Conservation (phyloP, 2,113 vertebrate genomes). For the Rhea americana region DNA sequence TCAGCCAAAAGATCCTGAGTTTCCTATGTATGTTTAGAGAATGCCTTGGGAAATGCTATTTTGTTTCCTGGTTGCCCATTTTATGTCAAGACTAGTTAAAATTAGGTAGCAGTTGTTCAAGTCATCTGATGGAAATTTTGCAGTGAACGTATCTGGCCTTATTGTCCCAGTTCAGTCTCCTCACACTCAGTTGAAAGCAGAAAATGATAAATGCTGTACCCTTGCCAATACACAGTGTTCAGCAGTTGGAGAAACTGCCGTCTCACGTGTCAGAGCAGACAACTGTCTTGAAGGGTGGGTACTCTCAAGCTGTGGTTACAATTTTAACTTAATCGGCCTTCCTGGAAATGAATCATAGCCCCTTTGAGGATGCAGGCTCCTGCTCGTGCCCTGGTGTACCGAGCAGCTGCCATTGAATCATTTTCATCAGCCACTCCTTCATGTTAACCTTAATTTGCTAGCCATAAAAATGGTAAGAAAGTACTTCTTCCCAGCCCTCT, state of each 20-base stretch:
- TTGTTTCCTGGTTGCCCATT: neutral
- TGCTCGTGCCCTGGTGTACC: neutral
- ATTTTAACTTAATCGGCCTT: constrained; percentile 40
- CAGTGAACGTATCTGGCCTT: neutral
- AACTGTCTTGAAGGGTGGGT: constrained; percentile 41
- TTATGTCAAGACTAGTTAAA: constrained; percentile 11
- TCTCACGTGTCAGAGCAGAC: constrained; percentile 48
- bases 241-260: neutral
- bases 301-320: constrained; percentile 35
- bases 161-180: constrained; percentile 10
- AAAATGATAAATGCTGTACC: constrained; percentile 24
- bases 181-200: constrained; percentile 28
- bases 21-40: neutral
- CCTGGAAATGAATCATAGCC: constrained; percentile 57
- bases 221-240: neutral
- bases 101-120: constrained; percentile 16
- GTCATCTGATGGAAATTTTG: neutral
- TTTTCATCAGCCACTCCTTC: constrained; percentile 54
- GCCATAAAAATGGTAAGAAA: constrained; percentile 41
- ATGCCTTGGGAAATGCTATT: neutral
- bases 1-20: neutral
- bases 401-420: constrained; percentile 46
- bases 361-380: constrained; percentile 36
- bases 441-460: constrained; percentile 48
- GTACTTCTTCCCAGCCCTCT: constrained; percentile 1